A percentile compares a stretch with the other conserved stretches of the same genome.
Evolutionary conservation across 1,140 invertebrate genomes (phyloP).

Genomic region (Scaptomyza montana): DNA sequence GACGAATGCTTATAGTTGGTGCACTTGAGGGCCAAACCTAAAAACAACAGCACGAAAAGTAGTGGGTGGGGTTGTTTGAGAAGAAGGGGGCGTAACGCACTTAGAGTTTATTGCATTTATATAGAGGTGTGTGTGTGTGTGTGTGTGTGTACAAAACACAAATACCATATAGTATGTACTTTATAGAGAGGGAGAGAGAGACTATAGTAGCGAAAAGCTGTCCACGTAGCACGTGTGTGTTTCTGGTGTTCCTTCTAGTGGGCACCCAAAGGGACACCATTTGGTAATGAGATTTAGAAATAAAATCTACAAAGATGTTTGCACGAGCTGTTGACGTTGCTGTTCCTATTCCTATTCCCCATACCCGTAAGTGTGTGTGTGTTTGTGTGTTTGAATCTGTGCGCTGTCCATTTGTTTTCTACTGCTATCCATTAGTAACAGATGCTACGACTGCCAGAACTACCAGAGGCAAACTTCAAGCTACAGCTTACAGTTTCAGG

Average conservation of each 20-base stretch:
- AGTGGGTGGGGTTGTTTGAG: not conserved
- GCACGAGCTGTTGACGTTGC: conserved; percentile 75
- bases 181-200: not conserved
- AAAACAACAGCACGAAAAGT: conserved; percentile 15
- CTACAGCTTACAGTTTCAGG: not conserved
- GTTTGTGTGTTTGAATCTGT: conserved; percentile 60
- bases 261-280: conserved; percentile 69
- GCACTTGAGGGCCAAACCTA: conserved; percentile 3
- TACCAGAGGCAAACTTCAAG: conserved; percentile 38
- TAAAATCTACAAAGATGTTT: conserved; percentile 82
- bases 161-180: conserved; percentile 9
- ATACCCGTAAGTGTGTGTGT: not conserved
- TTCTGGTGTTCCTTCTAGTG: not conserved
- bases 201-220: not conserved
- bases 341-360: conserved; percentile 14
- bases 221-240: conserved; percentile 38
- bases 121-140: conserved; percentile 37
- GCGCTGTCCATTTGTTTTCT: conserved; percentile 77
- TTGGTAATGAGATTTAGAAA: conserved; percentile 82
- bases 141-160: conserved; percentile 26
- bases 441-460: conserved; percentile 66
- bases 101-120: conserved; percentile 80
- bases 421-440: conserved; percentile 78
- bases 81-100: conserved; percentile 52
- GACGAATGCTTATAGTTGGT: not conserved